Base-by-base conservation (phyloP, 2,888 invertebrate genomes). In the Xanthostigma xanthostigma region DNA sequence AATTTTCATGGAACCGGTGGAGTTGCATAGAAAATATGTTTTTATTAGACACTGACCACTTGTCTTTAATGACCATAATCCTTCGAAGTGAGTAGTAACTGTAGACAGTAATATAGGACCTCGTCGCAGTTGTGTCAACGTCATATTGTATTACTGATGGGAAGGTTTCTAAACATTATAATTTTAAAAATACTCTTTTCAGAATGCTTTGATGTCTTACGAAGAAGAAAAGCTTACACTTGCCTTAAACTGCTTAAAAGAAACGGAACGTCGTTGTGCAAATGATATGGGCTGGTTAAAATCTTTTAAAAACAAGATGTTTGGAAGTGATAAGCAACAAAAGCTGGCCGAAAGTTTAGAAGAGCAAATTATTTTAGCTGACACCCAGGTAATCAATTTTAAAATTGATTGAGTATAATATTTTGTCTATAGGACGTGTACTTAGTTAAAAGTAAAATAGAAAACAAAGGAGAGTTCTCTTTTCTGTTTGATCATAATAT, bases 201-300 rank as follows among this genome's bases (percentile, higher is more conserved):
- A 81, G 81, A 79, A 81, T 65, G 80, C 80, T 1, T 59, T 81
- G 45, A 79, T 81, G 75, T 78, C 79, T 9, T 81, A 78, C 61
- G 81, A 82, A 62, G 78, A 81, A 14, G 78, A 79, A 38, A 78
- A 78, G 62, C 67, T 82, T 33, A 68, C 68, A 33, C 65, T 72
- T 53, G 78, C 80, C 2, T 66, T 73, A 51, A 61, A 68, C 47
- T 65, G 71, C 9, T 62, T 82, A 36, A 73, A 73, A 54, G 76
- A 78, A 53, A 73, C 78, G 50, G 80, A 81, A 59, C 71, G 70
- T 53, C 66, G 72, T 54, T 79, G 79, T 58, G 70, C 69, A 2
- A 60, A 62, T 12, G 67, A 74, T 53, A 69, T 64, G 50, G 73
- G 74, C 44, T 76, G 73, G 76, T 57, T 78, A 14, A 75, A 72